A percentile compares a stretch with the other conserved stretches of the same genome.
Evolutionary conservation across 2,113 vertebrate genomes (phyloP).

Genomic region (Elaphurus davidianus): DNA sequence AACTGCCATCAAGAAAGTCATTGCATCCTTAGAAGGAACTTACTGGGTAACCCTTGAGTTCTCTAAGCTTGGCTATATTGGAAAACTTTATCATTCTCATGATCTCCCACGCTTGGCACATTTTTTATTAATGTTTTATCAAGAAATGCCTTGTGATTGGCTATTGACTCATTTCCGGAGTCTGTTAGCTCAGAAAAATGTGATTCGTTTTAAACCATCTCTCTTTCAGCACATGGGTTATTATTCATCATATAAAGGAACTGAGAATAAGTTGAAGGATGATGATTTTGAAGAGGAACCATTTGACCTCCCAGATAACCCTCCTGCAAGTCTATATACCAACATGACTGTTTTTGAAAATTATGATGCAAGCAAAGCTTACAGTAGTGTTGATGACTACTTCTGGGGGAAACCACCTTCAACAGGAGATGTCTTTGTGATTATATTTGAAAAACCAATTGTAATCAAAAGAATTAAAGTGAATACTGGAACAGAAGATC

Average conservation of each 20-base stretch:
- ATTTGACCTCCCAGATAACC: constrained; percentile 96
- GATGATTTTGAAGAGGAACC: constrained; percentile 99
- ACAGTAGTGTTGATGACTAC: constrained; percentile 95
- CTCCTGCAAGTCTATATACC: constrained; percentile 92
- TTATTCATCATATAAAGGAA: constrained; percentile 97
- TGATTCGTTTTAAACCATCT: constrained; percentile 97
- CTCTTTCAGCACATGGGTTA: constrained; percentile 99
- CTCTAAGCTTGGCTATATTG: constrained; percentile 98
- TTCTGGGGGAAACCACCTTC: constrained; percentile 97
- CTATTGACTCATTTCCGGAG: constrained; percentile 95
- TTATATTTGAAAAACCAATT: constrained; percentile 92
- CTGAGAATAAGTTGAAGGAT: constrained; percentile 97
- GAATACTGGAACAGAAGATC: constrained; percentile 93
- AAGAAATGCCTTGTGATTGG: constrained; percentile 99
- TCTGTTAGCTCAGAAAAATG: constrained; percentile 95
- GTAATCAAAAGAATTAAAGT: constrained; percentile 96
- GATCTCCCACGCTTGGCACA: constrained; percentile 94
- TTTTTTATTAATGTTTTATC: constrained; percentile 99
- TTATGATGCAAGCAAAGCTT: constrained; percentile 95
- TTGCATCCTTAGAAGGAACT: constrained; percentile 94
- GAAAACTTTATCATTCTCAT: constrained; percentile 93
- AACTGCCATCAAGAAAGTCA: constrained; percentile 97
- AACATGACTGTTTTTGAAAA: constrained; percentile 98
- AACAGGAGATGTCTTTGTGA: constrained; percentile 92
- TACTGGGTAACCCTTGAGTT: constrained; percentile 99